These are phyloP conservation scores for Poeciliopsis retropinna DNA, from an alignment of 2,113 vertebrate species.

Conservation along the genomic window DNA sequence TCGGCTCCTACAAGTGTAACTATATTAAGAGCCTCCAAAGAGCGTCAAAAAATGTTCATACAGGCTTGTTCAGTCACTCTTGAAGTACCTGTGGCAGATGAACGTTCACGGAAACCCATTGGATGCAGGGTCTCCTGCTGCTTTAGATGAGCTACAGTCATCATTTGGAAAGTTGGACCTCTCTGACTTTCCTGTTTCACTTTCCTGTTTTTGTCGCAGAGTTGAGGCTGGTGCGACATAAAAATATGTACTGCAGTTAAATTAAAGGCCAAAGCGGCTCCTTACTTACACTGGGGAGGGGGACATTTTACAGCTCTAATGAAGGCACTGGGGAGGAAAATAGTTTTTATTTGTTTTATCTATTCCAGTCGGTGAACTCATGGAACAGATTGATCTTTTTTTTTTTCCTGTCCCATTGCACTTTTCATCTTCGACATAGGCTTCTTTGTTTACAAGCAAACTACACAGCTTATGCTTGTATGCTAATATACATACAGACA, in stretches of 20 bases:
- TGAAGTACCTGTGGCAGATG: conserved; percentile 62
- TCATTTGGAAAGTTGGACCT: conserved; percentile 67
- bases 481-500: conserved; percentile 6
- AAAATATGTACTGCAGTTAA: conserved; percentile 4
- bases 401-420: conserved; percentile 29
- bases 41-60: conserved; percentile 68
- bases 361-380: conserved; percentile 12
- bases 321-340: conserved; percentile 37
- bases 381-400: conserved; percentile 18
- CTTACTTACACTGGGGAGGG: conserved; percentile 38
- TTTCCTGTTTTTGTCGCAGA: conserved; percentile 31
- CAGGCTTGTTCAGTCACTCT: conserved; percentile 67
- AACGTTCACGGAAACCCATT: conserved; percentile 68
- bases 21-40: conserved; percentile 68
- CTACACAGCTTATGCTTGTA: conserved; percentile 19
- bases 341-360: conserved; percentile 48
- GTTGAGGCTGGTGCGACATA: conserved; percentile 57
- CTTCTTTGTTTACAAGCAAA: conserved; percentile 13
- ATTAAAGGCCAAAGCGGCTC: conserved; percentile 35
- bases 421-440: conserved; percentile 26
- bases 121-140: conserved; percentile 47
- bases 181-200: conserved; percentile 58
- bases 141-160: conserved; percentile 61
- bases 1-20: conserved; percentile 52
- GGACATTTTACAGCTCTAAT: conserved; percentile 39